These are phyloP conservation scores for Chalcosyrphus nemorum DNA, from an alignment of 2,888 invertebrate genomes.

Conservation along the genomic window DNA sequence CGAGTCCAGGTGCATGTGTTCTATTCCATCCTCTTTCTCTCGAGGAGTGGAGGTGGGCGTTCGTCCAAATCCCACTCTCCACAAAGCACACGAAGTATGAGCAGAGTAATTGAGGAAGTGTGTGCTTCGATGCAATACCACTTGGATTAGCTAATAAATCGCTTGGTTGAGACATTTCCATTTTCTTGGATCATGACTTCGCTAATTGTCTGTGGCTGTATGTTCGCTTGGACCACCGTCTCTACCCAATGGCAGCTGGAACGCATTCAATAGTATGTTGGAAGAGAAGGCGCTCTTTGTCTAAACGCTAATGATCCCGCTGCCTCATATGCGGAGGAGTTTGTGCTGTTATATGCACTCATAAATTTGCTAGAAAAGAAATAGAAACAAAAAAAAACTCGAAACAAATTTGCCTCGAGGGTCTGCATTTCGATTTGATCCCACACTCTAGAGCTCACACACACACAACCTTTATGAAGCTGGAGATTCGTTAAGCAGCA, in stretches of 20 bases:
- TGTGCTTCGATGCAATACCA: conserved; percentile 70
- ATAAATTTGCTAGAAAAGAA: conserved; percentile 45
- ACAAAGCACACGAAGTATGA: conserved; percentile 43
- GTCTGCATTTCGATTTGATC: conserved; percentile 63
- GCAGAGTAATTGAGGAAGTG: conserved; percentile 71
- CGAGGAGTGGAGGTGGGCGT: conserved; percentile 66
- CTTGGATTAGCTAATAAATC: conserved; percentile 73
- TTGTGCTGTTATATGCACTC: conserved; percentile 43
- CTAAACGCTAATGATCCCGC: conserved; percentile 65
- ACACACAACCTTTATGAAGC: conserved; percentile 5
- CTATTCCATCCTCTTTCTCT: conserved; percentile 46
- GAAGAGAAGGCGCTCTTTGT: conserved; percentile 64
- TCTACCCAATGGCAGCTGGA: conserved; percentile 12
- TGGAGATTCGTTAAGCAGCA: conserved; percentile 5
- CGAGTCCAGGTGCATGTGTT: conserved; percentile 62
- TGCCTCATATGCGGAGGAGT: conserved; percentile 56
- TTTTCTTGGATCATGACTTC: conserved; percentile 73
- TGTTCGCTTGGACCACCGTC: conserved; percentile 55
- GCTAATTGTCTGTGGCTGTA: conserved; percentile 66
- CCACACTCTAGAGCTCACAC: conserved; percentile 57
- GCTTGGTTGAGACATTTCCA: conserved; percentile 71
- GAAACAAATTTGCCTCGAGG: conserved; percentile 47
- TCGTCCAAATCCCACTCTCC: conserved; percentile 43
- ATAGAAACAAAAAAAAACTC: background rate
- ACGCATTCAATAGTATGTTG: conserved; percentile 17